phyloP scores from a whole-genome alignment of 2,113 vertebrate species.

The Burhinus oedicnemus region DNA sequence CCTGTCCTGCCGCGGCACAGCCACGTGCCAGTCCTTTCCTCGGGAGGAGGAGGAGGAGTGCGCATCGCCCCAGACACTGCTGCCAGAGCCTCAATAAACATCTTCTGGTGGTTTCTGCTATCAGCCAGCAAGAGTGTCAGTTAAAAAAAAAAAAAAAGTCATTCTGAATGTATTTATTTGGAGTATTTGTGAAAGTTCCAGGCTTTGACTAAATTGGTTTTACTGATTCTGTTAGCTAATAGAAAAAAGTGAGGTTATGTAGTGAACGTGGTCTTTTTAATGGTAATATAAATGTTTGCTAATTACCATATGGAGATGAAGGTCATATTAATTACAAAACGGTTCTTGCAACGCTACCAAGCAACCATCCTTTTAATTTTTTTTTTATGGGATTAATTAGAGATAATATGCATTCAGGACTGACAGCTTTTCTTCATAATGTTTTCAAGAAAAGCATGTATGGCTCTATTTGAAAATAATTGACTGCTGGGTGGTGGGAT shows the following conservation, averaged over 20 bases:
- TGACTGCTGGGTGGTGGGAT: background rate
- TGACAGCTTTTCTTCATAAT: slow-evolving; percentile 49
- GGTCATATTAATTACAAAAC: slow-evolving; percentile 66
- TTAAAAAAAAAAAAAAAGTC: background rate
- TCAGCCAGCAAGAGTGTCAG: background rate
- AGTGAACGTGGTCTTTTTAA: slow-evolving; percentile 30
- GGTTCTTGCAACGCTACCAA: background rate
- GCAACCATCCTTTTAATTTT: slow-evolving; percentile 46
- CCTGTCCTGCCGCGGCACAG: rapidly evolving
- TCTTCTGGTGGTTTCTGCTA: background rate
- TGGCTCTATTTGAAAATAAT: background rate
- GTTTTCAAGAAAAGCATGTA: background rate
- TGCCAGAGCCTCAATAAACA: background rate
- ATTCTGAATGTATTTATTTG: background rate
- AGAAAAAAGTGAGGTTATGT: background rate
- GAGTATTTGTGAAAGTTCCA: background rate
- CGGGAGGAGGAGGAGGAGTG: rapidly evolving
- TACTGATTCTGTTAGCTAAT: background rate
- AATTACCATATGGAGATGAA: slow-evolving; percentile 69
- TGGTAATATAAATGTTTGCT: slow-evolving; percentile 64
- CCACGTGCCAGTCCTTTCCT: rapidly evolving
- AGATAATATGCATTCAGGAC: slow-evolving; percentile 45
- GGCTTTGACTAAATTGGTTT: slow-evolving; percentile 10
- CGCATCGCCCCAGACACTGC: rapidly evolving
- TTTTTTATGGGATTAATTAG: slow-evolving; percentile 61